Percentiles rank a stretch among this genome's conserved stretches.
phyloP scores from a whole-genome alignment of 2,113 vertebrate species.

The Mormoops blainvillei region DNA sequence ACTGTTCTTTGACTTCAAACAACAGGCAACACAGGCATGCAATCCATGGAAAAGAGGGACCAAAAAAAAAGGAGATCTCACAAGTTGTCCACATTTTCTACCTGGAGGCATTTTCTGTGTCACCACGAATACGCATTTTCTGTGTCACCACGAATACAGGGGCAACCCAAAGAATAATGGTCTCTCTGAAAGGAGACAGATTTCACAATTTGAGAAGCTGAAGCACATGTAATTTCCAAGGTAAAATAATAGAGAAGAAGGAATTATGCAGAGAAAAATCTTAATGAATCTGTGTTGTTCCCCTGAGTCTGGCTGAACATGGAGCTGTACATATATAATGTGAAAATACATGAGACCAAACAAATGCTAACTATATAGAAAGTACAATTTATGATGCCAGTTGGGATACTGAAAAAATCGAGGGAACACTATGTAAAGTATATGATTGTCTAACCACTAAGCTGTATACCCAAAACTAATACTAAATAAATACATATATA shows the following conservation, averaged over 20 bases:
- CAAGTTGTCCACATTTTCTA: neutral
- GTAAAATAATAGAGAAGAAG: neutral
- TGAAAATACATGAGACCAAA: neutral
- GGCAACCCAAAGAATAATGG: neutral
- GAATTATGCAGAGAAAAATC: neutral
- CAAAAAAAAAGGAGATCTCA: neutral
- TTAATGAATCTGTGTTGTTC: neutral
- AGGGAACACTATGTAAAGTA: neutral
- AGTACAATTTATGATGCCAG: neutral
- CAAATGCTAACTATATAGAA: neutral
- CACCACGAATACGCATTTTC: neutral
- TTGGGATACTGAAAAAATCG: neutral
- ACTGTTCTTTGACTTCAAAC: neutral
- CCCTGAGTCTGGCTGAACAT: neutral
- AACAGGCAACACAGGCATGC: neutral
- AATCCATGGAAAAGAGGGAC: neutral
- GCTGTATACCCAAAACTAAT: neutral
- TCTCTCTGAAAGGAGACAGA: neutral
- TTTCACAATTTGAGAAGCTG: neutral
- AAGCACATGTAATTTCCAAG: neutral
- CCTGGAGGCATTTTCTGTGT: neutral
- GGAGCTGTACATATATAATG: neutral
- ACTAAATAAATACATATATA: neutral
- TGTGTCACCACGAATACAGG: neutral
- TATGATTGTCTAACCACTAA: neutral